A percentile compares a stretch with the other conserved stretches of the same genome.
phyloP scores from a whole-genome alignment of 2,113 vertebrate species.

The Aldabrachelys gigantea region DNA sequence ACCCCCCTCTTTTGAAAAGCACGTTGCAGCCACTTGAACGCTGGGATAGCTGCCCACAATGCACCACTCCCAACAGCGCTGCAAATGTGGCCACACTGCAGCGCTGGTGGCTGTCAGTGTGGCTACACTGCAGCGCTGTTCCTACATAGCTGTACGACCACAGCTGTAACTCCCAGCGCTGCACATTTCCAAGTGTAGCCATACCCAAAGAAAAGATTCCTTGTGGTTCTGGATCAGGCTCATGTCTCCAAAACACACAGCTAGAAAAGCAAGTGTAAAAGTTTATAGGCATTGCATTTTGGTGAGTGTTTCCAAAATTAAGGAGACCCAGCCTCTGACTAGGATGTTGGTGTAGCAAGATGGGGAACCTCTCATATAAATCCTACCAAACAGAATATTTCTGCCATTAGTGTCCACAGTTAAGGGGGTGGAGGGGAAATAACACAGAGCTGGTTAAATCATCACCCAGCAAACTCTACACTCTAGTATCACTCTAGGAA shows the following conservation, averaged over 20 bases:
- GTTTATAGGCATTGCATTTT: constrained; percentile 12
- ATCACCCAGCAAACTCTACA: constrained; percentile 35
- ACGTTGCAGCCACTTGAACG: no score
- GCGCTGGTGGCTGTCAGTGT: no score
- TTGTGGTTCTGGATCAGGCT: accelerated
- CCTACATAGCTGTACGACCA: no score
- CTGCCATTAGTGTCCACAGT: constrained; percentile 47
- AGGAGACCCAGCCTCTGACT: constrained; percentile 60
- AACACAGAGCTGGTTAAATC: constrained; percentile 51
- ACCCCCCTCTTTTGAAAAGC: no score
- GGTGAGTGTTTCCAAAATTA: constrained; percentile 37
- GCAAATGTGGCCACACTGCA: no score
- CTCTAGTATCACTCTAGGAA: not conserved
- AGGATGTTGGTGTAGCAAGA: constrained; percentile 47
- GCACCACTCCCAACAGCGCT: no score
- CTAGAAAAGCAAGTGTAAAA: not conserved
- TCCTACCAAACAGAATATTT: constrained; percentile 57
- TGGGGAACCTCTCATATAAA: constrained; percentile 28
- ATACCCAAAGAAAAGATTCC: not conserved
- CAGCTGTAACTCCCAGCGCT: no score
- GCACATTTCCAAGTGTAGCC: no score
- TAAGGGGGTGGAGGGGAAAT: constrained; percentile 47
- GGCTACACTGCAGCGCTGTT: no score
- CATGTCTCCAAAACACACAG: not conserved
- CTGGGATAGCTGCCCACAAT: no score